phyloP scores from a whole-genome alignment of 2,888 invertebrate genomes.

The Drosophila diplacantha region DNA sequence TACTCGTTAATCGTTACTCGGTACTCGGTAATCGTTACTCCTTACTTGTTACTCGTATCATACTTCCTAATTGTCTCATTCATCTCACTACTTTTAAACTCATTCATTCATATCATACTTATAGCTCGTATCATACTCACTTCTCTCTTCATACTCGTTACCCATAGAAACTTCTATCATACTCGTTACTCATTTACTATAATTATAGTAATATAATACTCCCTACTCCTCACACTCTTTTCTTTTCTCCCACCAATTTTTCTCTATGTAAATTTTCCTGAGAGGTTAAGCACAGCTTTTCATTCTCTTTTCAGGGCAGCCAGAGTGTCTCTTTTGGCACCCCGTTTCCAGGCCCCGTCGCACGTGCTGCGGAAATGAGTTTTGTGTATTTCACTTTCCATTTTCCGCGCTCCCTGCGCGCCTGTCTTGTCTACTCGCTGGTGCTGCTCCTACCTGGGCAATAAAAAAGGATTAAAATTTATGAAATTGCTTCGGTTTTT shows the following conservation, averaged over 20 bases:
- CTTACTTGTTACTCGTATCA: too few species aligned
- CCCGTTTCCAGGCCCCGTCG: conserved; percentile 8
- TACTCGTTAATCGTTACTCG: too few species aligned
- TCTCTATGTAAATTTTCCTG: conserved; percentile 7
- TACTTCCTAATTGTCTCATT: too few species aligned
- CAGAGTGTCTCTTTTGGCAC: conserved; percentile 17
- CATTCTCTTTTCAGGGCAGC: conserved; percentile 24
- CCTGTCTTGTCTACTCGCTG: not conserved
- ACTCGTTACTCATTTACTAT: too few species aligned
- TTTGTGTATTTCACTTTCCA: conserved; percentile 66
- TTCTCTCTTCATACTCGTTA: too few species aligned
- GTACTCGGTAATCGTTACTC: too few species aligned
- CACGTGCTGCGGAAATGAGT: conserved; percentile 62
- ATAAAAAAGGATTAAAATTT: conserved; percentile 73
- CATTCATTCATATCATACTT: too few species aligned
- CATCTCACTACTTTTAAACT: too few species aligned
- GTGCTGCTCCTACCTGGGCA: conserved; percentile 42
- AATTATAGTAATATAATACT: too few species aligned
- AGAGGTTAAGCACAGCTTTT: conserved; percentile 50
- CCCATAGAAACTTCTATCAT: too few species aligned
- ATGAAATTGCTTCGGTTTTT: conserved; percentile 67
- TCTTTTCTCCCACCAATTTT: too few species aligned
- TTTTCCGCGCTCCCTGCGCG: conserved; percentile 49
- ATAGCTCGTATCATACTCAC: too few species aligned
- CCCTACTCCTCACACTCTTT: not conserved